Base-by-base conservation (phyloP, 2,888 invertebrate species). In the Dryadula phaetusa region DNA sequence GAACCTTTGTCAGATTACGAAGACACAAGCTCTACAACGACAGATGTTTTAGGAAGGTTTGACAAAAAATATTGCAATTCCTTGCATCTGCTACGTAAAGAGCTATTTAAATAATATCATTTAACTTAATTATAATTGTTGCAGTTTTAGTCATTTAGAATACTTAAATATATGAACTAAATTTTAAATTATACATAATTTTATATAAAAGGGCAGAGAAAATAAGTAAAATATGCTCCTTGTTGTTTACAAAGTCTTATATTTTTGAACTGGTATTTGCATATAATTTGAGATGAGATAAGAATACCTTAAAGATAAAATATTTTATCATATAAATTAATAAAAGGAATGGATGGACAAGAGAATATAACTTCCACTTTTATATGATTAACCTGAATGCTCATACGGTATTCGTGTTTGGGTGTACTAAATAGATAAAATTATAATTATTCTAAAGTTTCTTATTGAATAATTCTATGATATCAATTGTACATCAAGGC, bases 1-100 rank as follows among this genome's bases (percentile, higher is more conserved):
- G 60, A 54, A 65, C 61, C 68, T 72, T 72, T 70, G 60, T 69
- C 62, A 67, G 71, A 65, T 66, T 67, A 66, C 56, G 62, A 64
- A 65, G 40, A 32, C 44, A 58, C 16, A 56, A 54, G 47, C 53
- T 66, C 61, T 54, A 64, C 64, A 64, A 58, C 28, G 63, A 58
- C 67, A 64, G 49, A 60, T 60, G 63, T 52, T 60, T 60, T 53
- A 63, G 52, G 44, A 64, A 64, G 53, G 47, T 53, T 60, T 18
- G 58, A 52, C 52, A 52, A 67, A 58, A 63, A 63, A 32, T 20
- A 44, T 32, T 44, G 58, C 52, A 22, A 28, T 60, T 28, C n/a
- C 28, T 60, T 14, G 44, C 44, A 60, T 60, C 44, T 44, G 16
- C 42, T 12, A 8, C 37, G 4, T 40, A 3, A 40, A 37, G 14